Conservation (phyloP, 2,797 vertebrate species). For the Tamandua tetradactyla region DNA sequence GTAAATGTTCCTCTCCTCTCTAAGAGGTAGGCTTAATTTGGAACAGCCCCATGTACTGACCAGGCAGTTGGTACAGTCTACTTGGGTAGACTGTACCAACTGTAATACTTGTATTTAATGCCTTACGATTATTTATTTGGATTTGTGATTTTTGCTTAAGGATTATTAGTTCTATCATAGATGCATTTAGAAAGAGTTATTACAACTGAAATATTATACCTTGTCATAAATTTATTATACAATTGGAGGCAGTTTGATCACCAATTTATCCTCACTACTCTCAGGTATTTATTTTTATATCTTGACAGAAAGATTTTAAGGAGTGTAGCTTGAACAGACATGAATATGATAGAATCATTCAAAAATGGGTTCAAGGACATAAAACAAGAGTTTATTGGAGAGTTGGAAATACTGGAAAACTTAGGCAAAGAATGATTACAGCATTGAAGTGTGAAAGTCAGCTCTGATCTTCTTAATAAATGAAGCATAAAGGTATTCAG, state of each 20-base stretch:
- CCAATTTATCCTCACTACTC: background rate
- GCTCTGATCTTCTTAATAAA: constrained; percentile 36
- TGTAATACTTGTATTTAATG: constrained; percentile 36
- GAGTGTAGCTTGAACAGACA: background rate
- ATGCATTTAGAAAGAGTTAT: background rate
- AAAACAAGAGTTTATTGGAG: background rate
- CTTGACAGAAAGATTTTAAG: background rate
- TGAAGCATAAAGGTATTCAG: constrained; percentile 33
- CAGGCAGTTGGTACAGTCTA: background rate
- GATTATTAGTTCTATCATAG: background rate
- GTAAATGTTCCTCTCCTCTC: constrained; percentile 26
- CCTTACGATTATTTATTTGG: background rate
- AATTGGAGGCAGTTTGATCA: constrained; percentile 2
- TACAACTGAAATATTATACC: background rate
- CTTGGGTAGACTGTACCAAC: too few species aligned
- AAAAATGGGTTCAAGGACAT: background rate
- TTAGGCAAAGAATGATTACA: background rate
- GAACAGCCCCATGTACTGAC: background rate
- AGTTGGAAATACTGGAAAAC: constrained; percentile 6
- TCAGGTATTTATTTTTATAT: constrained; percentile 12
- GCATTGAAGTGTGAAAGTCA: background rate
- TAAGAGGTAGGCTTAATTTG: background rate
- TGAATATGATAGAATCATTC: background rate
- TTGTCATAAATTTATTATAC: background rate
- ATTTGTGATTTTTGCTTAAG: constrained; percentile 30